Conservation (phyloP, 2,113 vertebrate species). For the Paraplagusia blochii region DNA sequence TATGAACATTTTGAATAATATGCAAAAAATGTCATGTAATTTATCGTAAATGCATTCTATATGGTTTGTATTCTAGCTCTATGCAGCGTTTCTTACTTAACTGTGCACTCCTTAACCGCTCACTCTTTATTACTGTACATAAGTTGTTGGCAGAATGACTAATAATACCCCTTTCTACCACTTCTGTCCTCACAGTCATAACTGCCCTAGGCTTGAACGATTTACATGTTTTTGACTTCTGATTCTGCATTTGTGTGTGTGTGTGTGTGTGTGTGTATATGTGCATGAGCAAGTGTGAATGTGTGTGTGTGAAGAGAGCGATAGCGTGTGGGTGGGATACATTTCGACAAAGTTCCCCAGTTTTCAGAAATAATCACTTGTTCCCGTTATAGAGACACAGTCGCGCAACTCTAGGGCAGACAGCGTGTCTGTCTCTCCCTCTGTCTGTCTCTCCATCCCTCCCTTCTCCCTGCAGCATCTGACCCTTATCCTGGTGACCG, state of each 20-base stretch:
- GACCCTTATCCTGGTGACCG: constrained; percentile 53
- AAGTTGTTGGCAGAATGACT: constrained; percentile 10
- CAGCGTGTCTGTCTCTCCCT: constrained; percentile 30
- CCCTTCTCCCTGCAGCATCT: constrained; percentile 27
- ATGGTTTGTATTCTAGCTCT: too few species aligned
- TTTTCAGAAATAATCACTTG: constrained; percentile 72
- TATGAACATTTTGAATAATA: too few species aligned
- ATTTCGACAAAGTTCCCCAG: constrained; percentile 71
- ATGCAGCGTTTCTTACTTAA: not conserved
- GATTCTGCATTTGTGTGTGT: too few species aligned
- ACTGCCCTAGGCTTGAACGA: constrained; percentile 37
- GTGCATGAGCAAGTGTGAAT: constrained; percentile 14
- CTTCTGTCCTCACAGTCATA: constrained; percentile 27
- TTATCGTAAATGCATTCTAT: too few species aligned
- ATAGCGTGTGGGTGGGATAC: constrained; percentile 60
- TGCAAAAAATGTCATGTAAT: too few species aligned
- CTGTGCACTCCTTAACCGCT: not conserved
- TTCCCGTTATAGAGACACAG: constrained; percentile 59
- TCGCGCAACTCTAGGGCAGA: constrained; percentile 53
- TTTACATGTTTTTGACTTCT: constrained; percentile 36
- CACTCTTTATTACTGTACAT: constrained; percentile 17
- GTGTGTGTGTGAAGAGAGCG: constrained; percentile 33
- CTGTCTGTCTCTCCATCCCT: constrained; percentile 16
- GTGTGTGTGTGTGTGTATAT: not conserved
- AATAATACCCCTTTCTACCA: too few species aligned